Base-by-base conservation (phyloP, 2,888 invertebrate species). In the Aleiodes leptofemur region DNA sequence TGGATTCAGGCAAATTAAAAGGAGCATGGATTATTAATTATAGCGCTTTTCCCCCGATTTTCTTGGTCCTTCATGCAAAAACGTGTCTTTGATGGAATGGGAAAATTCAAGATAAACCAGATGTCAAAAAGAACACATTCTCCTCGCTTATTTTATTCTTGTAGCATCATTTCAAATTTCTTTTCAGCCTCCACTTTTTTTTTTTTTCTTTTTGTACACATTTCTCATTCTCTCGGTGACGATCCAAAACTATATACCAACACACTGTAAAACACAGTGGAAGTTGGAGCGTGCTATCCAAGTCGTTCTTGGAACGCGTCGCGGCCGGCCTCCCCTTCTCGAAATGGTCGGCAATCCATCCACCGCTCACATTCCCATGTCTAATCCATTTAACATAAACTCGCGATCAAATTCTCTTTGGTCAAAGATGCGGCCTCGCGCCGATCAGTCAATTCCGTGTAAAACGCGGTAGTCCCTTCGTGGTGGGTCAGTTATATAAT, bases 341-440 rank as follows among this genome's bases (percentile, higher is more conserved):
- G 66, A 71, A 61, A 69, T 69, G 74, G 72, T 80, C 78, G 81
- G 86, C 86, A 85, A 87, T 86, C 84, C 87, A 86, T 86, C 87
- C 83, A 84, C 82, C 77, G 80, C 80, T 79, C 83, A 83, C 87
- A 88, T 88, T 87, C 88, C 84, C 83, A 84, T 88, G 88, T 88
- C 88, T 88, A 88, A 89, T 89, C 86, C 88, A 85, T 87, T 89
- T 88, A 88, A 86, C 85, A 84, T 87, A 85, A 85, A 85, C 83
- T 80, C 81, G 82, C 82, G 82, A 81, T 80, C 82, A 79, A 81
- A 74, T 82, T 76, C 76, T 78, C 76, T 75, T 79, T 77, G 68
- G 43, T 34, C 29, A 51, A 34, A 7, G 68, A 68, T 68, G 51
- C 51, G 69, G 59, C 53, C 53, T 80, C 80, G 81, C 82, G 83